These are phyloP conservation scores for Eilema caniola DNA, from an alignment of 2,888 invertebrate genomes.

Conservation along the genomic window DNA sequence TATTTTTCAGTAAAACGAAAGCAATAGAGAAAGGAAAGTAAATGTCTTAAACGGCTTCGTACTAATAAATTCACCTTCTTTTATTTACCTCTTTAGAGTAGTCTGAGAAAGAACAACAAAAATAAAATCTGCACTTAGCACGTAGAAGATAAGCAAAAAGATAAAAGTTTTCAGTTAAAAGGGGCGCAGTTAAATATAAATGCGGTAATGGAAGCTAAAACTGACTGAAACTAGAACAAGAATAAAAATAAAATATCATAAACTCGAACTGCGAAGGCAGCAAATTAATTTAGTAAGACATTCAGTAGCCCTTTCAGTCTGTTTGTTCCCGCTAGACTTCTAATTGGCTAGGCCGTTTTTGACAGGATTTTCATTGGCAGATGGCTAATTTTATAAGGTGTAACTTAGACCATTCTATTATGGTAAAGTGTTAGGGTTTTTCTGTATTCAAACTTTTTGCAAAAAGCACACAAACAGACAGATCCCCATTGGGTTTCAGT, in stretches of 20 bases:
- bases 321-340: no score
- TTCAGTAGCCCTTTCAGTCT: constrained; percentile 15
- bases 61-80: background rate
- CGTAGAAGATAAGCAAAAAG: constrained; percentile 18
- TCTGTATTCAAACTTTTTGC: no score
- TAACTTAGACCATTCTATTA: no score
- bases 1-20: background rate
- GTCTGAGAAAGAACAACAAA: background rate
- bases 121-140: constrained; percentile 9
- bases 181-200: constrained; percentile 19
- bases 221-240: constrained; percentile 16
- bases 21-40: background rate
- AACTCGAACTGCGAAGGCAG: constrained; percentile 16
- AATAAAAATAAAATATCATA: constrained; percentile 10
- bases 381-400: no score
- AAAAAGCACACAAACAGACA: no score
- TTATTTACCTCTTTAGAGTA: background rate
- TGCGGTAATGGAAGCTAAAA: background rate
- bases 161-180: constrained; percentile 13
- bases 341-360: no score
- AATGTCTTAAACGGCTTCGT: background rate
- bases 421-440: no score
- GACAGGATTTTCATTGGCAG: no score
- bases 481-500: no score
- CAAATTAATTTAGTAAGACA: constrained; percentile 30